Base-by-base conservation (phyloP, 2,797 vertebrate genomes). In the Crocidura indochinensis region DNA sequence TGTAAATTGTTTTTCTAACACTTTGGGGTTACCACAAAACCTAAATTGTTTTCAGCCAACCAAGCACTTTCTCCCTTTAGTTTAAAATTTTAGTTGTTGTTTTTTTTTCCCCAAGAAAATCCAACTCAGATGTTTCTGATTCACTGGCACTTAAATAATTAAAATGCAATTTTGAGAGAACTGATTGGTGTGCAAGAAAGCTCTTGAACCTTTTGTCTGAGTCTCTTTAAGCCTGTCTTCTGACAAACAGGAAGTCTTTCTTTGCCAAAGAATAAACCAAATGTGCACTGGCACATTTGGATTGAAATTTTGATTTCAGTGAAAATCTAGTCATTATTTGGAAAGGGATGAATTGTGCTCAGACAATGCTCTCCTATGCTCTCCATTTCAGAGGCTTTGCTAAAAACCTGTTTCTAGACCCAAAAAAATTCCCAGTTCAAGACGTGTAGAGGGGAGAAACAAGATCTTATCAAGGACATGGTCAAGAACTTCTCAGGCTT, bases 71-170 rank as follows among this genome's bases (percentile, higher is more conserved):
- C 92, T 92, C 71, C 64, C 62, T 91, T 92, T 60, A 38, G 72
- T 89, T 94, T 92, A 80, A 95, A 94, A 96, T 74, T 75, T 56
- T 75, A 89, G 44, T 72, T 88, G 27, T 76, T 26, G 24, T 76
- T 26, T 64, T 91, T 87, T 62, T 84, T 71, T 15, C 56, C 49
- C 49, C 49, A 94, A 90, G 87, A 93, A 96, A 94, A 96, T 94
- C 74, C 94, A 85, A 92, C 94, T 96, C 91, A 96, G 83, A 95
- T 96, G 95, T 96, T 92, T 92, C 77, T 92, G 94, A 94, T 91
- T 94, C 80, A 84, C 68, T 96, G 87, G 88, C 81, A 94, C 87
- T 93, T 96, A 96, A 93, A 93, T 83, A 94, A 96, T 96, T 94
- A 95, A 94, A 93, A 89, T 29, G 29, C 56, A 76, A 31, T 90